Evolutionary conservation across 2,888 invertebrate species (phyloP).

Genomic region (Thereva nobilitata): DNA sequence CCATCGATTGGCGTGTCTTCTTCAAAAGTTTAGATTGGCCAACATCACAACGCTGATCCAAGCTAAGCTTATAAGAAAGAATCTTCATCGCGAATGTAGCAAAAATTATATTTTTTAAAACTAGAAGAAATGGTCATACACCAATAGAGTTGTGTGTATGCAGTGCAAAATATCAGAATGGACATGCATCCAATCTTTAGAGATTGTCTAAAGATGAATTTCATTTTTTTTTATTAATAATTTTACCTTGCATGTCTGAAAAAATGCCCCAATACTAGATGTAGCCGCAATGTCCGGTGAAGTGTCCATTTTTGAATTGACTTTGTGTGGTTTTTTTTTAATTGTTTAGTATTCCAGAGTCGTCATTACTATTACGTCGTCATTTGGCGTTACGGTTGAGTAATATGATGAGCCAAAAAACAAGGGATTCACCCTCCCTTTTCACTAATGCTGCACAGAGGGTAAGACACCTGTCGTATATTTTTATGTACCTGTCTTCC

Average conservation of each 20-base stretch:
- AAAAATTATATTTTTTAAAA: too few species aligned
- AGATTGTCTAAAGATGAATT: not conserved
- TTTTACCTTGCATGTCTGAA: slow-evolving; percentile 60
- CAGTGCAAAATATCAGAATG: slow-evolving; percentile 7
- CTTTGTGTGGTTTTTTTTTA: not conserved
- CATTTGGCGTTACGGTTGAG: slow-evolving; percentile 16
- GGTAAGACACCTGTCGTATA: slow-evolving; percentile 17
- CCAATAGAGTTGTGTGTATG: slow-evolving; percentile 5
- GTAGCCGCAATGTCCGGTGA: slow-evolving; percentile 1
- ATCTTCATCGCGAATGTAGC: too few species aligned
- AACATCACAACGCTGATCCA: too few species aligned
- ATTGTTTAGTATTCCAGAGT: not conserved
- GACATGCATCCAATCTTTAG: not conserved
- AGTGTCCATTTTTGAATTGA: slow-evolving; percentile 15
- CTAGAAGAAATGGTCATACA: slow-evolving; percentile 4
- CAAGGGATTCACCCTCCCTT: slow-evolving; percentile 14
- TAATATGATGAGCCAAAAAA: slow-evolving; percentile 2
- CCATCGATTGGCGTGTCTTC: too few species aligned
- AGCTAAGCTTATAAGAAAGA: too few species aligned
- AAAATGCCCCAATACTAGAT: slow-evolving; percentile 56
- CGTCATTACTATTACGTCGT: slow-evolving; percentile 10
- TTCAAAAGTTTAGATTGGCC: too few species aligned
- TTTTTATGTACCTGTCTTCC: slow-evolving; percentile 17
- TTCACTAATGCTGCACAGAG: not conserved
- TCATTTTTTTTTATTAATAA: too few species aligned